Evolutionary conservation across 1,140 invertebrate genomes (phyloP), one percentile per base, ranked within the genome.

Genomic region (Trissolcus basalis): DNA sequence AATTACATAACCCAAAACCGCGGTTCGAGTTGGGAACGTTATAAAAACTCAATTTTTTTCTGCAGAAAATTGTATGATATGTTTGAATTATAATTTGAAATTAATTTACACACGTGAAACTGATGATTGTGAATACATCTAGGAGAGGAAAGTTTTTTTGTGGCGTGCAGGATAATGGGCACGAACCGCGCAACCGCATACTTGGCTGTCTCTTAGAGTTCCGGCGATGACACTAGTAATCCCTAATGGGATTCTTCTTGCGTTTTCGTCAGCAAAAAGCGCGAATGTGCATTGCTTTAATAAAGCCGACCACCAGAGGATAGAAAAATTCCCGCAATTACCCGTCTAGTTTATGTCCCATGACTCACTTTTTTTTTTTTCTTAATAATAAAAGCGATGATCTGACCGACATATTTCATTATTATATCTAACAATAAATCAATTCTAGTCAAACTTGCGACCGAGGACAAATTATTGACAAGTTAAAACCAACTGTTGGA

Each of bases 211-310:
- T 44, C 36, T 72, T 60, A 68, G 49, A 51, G 47, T 54, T 32
- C 44, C 47, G 39, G 41, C 36, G 58, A 56, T 61, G 53, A 65
- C 69, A 65, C 55, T 15, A 35, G 50, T 64, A 15, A 27, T 51
- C 59, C 60, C 55, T 78, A 73, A 78, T 72, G 56, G 41, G 36
- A 47, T 51, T 59, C 54, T 64, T 77, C 60, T 54, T 68, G 53
- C 13, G 12, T 15, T 15, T 58, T 44, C 43, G 6, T 2, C 9
- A 16, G 2, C 12, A 12, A 77, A 67, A 58, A 71, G 67, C 43
- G 39, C 44, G 11, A 55, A 48, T 56, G 36, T 53, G 27, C 27
- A 33, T 53, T 54, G 49, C 65, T 56, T 60, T 71, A 63, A 67
- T 58, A 60, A 47, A 51, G 39, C 35, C 50, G 49, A 60, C 59